Percentiles rank a stretch among this genome's conserved stretches.
Conservation (phyloP, 2,888 invertebrate genomes). For the Pachydiplax longipennis region DNA sequence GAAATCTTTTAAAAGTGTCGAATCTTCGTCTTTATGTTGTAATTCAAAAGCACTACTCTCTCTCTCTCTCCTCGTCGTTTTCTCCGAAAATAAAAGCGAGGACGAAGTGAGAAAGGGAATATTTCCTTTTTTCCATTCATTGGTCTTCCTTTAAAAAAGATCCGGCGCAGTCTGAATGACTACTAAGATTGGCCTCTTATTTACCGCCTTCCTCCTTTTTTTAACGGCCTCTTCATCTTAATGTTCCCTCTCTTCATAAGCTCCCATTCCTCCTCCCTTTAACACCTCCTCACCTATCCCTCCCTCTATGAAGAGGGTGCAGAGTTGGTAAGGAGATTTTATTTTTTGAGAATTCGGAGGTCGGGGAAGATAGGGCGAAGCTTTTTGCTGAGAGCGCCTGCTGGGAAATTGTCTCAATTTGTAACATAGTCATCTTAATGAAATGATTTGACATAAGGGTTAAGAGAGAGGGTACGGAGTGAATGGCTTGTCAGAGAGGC, state of each 20-base stretch:
- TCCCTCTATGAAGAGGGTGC: neutral
- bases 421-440: neutral
- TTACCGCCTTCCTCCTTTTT: neutral
- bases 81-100: neutral
- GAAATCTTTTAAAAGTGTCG: neutral
- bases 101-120: neutral
- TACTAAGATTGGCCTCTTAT: constrained; percentile 1
- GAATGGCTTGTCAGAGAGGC: neutral
- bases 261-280: neutral
- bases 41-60: neutral
- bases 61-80: neutral
- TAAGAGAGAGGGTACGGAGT: neutral
- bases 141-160: neutral
- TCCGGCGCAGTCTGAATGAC: neutral
- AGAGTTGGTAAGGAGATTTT: neutral
- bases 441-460: neutral
- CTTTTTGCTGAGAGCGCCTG: neutral
- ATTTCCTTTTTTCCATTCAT: neutral
- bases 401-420: neutral
- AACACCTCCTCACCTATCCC: neutral
- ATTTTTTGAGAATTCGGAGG: neutral
- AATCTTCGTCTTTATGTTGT: neutral
- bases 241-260: neutral
- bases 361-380: neutral
- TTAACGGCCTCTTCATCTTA: neutral